A percentile compares a stretch with the other conserved stretches of the same genome.
Conservation (phyloP, 2,888 invertebrate species). For the Mantis religiosa region DNA sequence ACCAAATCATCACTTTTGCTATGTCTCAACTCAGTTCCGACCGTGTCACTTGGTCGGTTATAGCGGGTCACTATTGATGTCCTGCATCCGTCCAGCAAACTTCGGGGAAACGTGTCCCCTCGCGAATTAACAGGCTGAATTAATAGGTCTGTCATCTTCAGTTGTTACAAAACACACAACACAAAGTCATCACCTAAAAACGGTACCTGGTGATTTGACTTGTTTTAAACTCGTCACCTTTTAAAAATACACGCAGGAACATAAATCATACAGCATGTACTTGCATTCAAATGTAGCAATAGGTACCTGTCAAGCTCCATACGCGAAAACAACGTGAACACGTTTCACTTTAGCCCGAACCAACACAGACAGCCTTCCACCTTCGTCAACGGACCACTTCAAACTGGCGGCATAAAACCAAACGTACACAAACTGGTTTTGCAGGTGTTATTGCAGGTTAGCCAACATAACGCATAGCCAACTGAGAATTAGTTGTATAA, state of each 20-base stretch:
- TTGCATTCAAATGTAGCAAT: background rate
- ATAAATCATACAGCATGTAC: no score
- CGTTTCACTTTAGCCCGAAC: background rate
- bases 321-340: background rate
- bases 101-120: conserved; percentile 47
- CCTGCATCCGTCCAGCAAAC: conserved; percentile 45
- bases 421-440: background rate
- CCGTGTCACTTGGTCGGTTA: conserved; percentile 14
- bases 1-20: conserved; percentile 53
- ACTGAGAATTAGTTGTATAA: background rate
- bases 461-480: background rate
- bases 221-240: no score
- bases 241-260: no score
- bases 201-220: no score
- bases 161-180: background rate
- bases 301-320: background rate
- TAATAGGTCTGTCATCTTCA: conserved; percentile 30
- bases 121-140: conserved; percentile 33
- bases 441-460: background rate
- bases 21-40: conserved; percentile 47
- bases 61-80: conserved; percentile 29
- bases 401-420: background rate
- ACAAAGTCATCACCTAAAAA: background rate
- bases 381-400: background rate
- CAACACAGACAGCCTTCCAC: background rate